Evolutionary conservation across 1,140 invertebrate species (phyloP).

Genomic region (Ctenoplectra terminalis): DNA sequence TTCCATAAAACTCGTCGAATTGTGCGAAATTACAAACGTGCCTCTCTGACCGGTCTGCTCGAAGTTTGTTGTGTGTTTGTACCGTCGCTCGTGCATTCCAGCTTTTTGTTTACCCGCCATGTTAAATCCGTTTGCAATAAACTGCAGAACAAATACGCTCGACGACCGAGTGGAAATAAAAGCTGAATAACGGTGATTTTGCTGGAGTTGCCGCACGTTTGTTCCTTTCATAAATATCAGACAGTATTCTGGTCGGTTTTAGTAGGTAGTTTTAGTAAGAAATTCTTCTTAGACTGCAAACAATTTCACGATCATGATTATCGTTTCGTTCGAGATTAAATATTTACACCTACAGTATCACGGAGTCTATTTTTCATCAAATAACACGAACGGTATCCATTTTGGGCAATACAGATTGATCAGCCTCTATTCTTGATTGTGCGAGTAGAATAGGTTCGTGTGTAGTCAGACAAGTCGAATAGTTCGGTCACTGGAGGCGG

Average conservation of each 20-base stretch:
- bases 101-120: constrained; percentile 8
- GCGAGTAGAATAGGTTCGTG: too few relatives aligned
- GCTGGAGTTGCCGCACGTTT: background rate
- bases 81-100: background rate
- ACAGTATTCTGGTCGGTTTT: too few relatives aligned
- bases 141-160: constrained; percentile 22
- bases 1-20: constrained; percentile 45
- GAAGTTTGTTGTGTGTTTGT: constrained; percentile 32
- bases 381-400: too few relatives aligned
- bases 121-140: constrained; percentile 28
- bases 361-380: too few relatives aligned
- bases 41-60: background rate
- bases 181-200: background rate
- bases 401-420: too few relatives aligned
- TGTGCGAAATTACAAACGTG: constrained; percentile 23
- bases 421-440: too few relatives aligned
- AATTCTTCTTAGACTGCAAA: too few relatives aligned
- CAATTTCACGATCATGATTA: too few relatives aligned
- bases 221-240: background rate
- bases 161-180: background rate
- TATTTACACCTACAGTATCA: too few relatives aligned
- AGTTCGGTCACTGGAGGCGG: background rate
- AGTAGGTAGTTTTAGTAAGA: too few relatives aligned
- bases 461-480: background rate
- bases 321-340: too few relatives aligned